Conservation (phyloP, 2,888 invertebrate species). For the Andrena hattorfiana region DNA sequence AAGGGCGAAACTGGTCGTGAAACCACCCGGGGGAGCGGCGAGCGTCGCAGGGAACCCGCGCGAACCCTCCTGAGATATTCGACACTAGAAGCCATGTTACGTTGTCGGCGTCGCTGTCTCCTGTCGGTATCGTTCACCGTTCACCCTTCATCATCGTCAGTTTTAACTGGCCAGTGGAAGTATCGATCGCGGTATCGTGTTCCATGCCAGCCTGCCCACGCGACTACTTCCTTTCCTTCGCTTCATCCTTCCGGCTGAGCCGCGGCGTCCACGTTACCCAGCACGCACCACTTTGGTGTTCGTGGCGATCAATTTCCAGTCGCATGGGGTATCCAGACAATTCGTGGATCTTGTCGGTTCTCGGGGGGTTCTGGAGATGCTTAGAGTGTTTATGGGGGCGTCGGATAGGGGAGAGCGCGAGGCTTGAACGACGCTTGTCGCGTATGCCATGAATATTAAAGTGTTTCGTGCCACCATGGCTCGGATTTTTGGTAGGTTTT, state of each 20-base stretch:
- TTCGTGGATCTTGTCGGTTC: too few species aligned
- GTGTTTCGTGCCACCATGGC: too few species aligned
- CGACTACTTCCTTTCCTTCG: conserved; percentile 57
- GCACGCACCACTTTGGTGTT: background rate
- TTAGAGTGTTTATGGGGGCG: too few species aligned
- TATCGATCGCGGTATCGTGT: conserved; percentile 69
- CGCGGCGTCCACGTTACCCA: background rate
- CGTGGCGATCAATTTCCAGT: background rate
- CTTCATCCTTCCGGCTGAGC: conserved; percentile 48
- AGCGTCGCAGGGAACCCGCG: conserved; percentile 33
- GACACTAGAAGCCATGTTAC: conserved; percentile 71
- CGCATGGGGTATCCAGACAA: too few species aligned
- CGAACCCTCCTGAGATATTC: conserved; percentile 63
- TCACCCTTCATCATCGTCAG: conserved; percentile 56
- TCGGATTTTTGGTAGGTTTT: too few species aligned
- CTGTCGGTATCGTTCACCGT: conserved; percentile 48
- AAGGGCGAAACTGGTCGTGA: conserved; percentile 45
- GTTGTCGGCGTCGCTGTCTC: conserved; percentile 51
- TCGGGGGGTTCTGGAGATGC: too few species aligned
- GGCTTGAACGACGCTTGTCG: too few species aligned
- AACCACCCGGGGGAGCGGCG: conserved; percentile 18
- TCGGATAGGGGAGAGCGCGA: too few species aligned
- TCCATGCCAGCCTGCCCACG: conserved; percentile 56
- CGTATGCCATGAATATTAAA: too few species aligned
- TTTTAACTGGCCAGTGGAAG: conserved; percentile 50